Evolutionary conservation across 2,888 invertebrate species (phyloP), one percentile per base, ranked within the genome.

Genomic region (Sarcophaga subvicina): DNA sequence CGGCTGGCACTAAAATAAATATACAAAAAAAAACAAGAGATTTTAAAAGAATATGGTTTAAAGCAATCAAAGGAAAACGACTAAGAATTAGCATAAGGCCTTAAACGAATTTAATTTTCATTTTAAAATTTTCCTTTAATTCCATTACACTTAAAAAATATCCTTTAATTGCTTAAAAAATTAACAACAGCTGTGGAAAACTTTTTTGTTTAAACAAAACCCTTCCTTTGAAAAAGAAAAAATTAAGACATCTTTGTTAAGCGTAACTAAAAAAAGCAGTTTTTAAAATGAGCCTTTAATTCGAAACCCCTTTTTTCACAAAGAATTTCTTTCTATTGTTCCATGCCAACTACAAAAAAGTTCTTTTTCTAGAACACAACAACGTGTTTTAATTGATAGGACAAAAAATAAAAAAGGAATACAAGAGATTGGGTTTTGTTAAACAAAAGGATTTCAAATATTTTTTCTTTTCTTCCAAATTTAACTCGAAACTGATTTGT

Each of bases 1-100:
- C 92, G 85, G 95, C 94, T 89, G 95, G 94, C 92, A 94, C 95
- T 95, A 88, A 37, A 89, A 89, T 12, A 63, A 54, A 83, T 60
- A 4, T 79, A 75, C n/a, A n/a, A n/a, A n/a, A 70, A 67, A 82
- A 12, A 66, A 75, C 45, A 45, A 14, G 17, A 54, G 54, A 54
- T 54, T 54, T 45, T n/a, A 37, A 54, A 20, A 62, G 59, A 73
- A 47, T 59, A 79, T n/a, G 80, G 71, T 54, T 64, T 49, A 73
- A 80, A 63, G 63, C 11, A 49, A 54, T 59, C 60, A 72, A 80
- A 73, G 17, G 17, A 12, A 54, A 54, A 54, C 17, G 5, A 17
- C 17, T 4, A 37, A 37, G 37, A 8, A 37, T 37, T 37, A 37
- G 37, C 37, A 37, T 37, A 37, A 37, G 37, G 37, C 2, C 37